Evolutionary conservation across 2,888 invertebrate species (phyloP).

Genomic region (Rhingia rostrata): DNA sequence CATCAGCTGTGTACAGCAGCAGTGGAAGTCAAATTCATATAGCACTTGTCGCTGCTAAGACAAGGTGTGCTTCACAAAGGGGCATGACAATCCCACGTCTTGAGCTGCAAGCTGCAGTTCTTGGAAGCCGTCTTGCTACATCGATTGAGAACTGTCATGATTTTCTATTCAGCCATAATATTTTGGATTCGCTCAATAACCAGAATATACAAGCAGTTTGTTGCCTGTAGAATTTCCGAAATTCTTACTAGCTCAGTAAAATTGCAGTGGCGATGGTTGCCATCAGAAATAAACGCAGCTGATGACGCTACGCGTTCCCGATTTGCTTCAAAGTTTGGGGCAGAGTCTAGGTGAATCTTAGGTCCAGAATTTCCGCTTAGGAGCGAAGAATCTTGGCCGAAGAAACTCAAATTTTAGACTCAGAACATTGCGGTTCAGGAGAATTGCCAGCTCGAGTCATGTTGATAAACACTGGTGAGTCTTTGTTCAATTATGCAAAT

Average conservation of each 20-base stretch:
- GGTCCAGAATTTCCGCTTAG: slow-evolving; percentile 6
- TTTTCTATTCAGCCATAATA: background rate
- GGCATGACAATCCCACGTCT: too few relatives aligned
- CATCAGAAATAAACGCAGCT: too few relatives aligned
- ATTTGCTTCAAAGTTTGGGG: slow-evolving; percentile 12
- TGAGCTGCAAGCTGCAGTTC: too few relatives aligned
- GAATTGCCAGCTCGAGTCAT: too few relatives aligned
- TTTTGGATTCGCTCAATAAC: slow-evolving; percentile 34
- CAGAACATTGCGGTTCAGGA: background rate
- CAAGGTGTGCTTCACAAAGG: too few relatives aligned
- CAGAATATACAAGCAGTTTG: slow-evolving; percentile 63
- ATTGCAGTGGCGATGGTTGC: slow-evolving; percentile 75
- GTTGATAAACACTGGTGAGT: too few relatives aligned
- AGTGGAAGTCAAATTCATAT: too few relatives aligned
- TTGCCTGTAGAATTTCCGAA: slow-evolving; percentile 75
- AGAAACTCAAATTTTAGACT: slow-evolving; percentile 4
- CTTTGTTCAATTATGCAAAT: too few relatives aligned
- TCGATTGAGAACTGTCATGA: slow-evolving; percentile 13
- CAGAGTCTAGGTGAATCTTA: slow-evolving; percentile 28
- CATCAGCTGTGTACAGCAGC: too few relatives aligned
- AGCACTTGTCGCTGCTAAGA: too few relatives aligned
- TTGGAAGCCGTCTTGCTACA: slow-evolving; percentile 28
- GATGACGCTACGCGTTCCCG: slow-evolving; percentile 69
- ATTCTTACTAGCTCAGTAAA: slow-evolving; percentile 61
- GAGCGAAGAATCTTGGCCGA: slow-evolving; percentile 6